These are phyloP conservation scores for Heteromyza rotundicornis DNA, from an alignment of 2,888 invertebrate genomes.

Conservation along the genomic window DNA sequence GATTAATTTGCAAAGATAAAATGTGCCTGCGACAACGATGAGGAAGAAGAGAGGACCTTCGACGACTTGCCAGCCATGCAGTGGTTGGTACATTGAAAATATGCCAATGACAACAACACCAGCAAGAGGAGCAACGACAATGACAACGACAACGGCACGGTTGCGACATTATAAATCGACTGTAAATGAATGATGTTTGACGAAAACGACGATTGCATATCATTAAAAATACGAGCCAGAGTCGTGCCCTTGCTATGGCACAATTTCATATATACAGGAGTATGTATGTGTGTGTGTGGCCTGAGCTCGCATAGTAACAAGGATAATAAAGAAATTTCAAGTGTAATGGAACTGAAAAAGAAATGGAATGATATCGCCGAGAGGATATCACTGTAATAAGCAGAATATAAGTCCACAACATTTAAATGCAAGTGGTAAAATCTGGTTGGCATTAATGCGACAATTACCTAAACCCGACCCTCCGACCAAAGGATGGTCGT, in stretches of 20 bases:
- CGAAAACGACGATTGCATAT: constrained; percentile 21
- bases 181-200: constrained; percentile 30
- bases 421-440: background rate
- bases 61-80: background rate
- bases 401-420: background rate
- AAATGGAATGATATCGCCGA: too few relatives aligned
- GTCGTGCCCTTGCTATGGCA: background rate
- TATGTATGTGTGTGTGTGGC: too few relatives aligned
- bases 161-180: constrained; percentile 29
- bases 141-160: background rate
- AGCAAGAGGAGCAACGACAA: too few relatives aligned
- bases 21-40: background rate
- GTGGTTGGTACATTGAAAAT: background rate
- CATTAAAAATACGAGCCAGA: background rate
- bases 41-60: background rate
- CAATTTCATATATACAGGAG: too few relatives aligned
- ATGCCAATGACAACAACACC: too few relatives aligned
- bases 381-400: background rate
- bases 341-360: constrained; percentile 4
- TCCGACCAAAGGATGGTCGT: background rate
- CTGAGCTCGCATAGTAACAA: too few relatives aligned
- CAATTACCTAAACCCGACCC: too few relatives aligned
- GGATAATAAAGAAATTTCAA: constrained; percentile 17
- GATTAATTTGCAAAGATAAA: constrained; percentile 23
- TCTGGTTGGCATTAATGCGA: background rate